Conservation (phyloP, 2,888 invertebrate species). For the Pycnomerus fuliginosus region DNA sequence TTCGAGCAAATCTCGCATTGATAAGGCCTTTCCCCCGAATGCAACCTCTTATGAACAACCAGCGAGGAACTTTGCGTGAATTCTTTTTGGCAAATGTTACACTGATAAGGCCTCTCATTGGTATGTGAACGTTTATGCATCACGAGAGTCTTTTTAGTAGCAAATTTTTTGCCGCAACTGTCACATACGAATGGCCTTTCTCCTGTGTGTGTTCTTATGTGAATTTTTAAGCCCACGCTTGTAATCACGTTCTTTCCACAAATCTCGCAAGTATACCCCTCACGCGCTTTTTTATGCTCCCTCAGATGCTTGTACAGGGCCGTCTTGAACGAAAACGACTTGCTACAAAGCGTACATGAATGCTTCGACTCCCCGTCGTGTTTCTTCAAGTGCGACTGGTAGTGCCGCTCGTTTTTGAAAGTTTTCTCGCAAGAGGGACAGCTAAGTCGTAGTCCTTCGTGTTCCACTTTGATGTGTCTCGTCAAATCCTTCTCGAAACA, state of each 20-base stretch:
- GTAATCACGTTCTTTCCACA: slow-evolving; percentile 46
- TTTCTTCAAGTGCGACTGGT: no score
- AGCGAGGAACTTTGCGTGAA: slow-evolving; percentile 27
- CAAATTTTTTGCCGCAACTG: neutral
- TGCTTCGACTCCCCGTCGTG: no score
- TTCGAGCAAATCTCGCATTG: neutral
- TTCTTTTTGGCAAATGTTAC: neutral
- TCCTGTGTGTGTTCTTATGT: slow-evolving; percentile 49
- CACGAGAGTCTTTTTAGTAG: neutral
- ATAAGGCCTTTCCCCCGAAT: slow-evolving; percentile 23
- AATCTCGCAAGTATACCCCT: slow-evolving; percentile 49
- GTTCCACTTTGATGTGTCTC: slow-evolving; percentile 24
- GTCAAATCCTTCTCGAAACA: slow-evolving; percentile 30
- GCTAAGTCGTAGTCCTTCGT: no score
- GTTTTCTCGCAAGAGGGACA: no score
- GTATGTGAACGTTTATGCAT: neutral
- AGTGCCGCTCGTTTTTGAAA: no score
- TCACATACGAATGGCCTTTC: slow-evolving; percentile 33
- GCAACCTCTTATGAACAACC: slow-evolving; percentile 31
- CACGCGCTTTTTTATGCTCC: slow-evolving; percentile 42
- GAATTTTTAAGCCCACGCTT: slow-evolving; percentile 40
- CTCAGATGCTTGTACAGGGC: slow-evolving; percentile 36
- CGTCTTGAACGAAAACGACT: slow-evolving; percentile 49
- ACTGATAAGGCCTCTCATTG: neutral
- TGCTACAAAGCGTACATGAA: no score